phyloP scores from a whole-genome alignment of 2,797 vertebrate genomes.

The Threskiornis aethiopicus region DNA sequence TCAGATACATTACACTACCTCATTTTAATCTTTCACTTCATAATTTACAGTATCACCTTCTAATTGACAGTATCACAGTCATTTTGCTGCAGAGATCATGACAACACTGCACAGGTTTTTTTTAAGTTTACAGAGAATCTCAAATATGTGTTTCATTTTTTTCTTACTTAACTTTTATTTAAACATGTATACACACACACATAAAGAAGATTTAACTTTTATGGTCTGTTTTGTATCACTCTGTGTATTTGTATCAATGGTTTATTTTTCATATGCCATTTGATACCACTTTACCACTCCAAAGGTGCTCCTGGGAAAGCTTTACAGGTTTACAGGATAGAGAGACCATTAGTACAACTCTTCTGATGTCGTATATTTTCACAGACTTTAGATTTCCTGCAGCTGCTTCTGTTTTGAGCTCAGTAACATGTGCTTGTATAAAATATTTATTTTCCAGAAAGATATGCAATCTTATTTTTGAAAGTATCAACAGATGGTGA shows the following conservation, averaged over 20 bases:
- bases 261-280: not conserved
- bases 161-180: not conserved
- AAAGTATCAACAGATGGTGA: conserved; percentile 42
- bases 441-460: conserved; percentile 60
- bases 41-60: not conserved
- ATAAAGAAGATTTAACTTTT: not conserved
- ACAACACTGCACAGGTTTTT: not conserved
- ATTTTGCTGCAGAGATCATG: not conserved
- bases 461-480: conserved; percentile 4
- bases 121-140: not conserved
- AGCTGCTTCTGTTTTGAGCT: conserved; percentile 34
- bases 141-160: not conserved
- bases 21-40: not conserved
- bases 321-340: not conserved
- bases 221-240: not conserved
- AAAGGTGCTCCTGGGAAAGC: not conserved
- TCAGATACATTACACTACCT: not conserved
- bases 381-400: conserved; percentile 12
- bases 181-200: not conserved
- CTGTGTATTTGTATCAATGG: not conserved
- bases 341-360: not conserved
- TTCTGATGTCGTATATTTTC: not conserved
- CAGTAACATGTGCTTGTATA: not conserved
- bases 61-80: not conserved
- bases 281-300: not conserved